Conservation (phyloP, 2,797 vertebrate species). For the Rousettus madagascariensis region DNA sequence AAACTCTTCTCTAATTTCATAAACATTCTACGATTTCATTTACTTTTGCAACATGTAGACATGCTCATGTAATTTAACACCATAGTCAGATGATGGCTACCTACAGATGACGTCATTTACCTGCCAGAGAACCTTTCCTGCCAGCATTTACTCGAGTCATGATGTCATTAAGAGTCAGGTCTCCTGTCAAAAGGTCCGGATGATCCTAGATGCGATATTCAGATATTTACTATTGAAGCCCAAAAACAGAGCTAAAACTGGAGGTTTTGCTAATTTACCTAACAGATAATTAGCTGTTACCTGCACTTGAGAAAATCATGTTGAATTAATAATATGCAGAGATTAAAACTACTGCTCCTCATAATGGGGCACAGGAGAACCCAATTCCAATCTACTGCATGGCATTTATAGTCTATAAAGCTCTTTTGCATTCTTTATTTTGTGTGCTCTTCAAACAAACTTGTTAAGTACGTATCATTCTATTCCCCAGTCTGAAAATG, state of each 20-base stretch:
- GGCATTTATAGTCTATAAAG: neutral
- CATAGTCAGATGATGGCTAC: neutral
- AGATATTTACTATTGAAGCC: constrained; percentile 15
- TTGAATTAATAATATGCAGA: neutral
- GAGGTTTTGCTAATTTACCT: neutral
- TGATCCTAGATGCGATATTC: constrained; percentile 88
- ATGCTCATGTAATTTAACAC: neutral
- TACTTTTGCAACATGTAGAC: neutral
- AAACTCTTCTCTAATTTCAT: too few species aligned
- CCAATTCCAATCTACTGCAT: fast-evolving
- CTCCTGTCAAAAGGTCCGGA: constrained; percentile 93
- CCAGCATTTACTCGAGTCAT: constrained; percentile 95
- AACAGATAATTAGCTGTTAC: neutral
- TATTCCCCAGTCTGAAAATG: neutral
- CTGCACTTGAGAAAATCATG: neutral
- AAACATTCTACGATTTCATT: neutral
- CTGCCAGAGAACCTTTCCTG: constrained; percentile 92
- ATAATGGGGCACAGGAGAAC: neutral
- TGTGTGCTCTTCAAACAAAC: neutral
- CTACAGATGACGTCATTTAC: constrained; percentile 80
- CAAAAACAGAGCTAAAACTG: neutral
- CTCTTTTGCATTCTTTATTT: neutral
- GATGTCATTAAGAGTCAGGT: constrained; percentile 94
- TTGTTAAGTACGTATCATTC: neutral
- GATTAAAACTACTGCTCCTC: neutral